A percentile compares a stretch with the other conserved stretches of the same genome.
These are phyloP conservation scores for Atlantisia rogersi DNA, from an alignment of 2,113 vertebrate species.

Conservation along the genomic window DNA sequence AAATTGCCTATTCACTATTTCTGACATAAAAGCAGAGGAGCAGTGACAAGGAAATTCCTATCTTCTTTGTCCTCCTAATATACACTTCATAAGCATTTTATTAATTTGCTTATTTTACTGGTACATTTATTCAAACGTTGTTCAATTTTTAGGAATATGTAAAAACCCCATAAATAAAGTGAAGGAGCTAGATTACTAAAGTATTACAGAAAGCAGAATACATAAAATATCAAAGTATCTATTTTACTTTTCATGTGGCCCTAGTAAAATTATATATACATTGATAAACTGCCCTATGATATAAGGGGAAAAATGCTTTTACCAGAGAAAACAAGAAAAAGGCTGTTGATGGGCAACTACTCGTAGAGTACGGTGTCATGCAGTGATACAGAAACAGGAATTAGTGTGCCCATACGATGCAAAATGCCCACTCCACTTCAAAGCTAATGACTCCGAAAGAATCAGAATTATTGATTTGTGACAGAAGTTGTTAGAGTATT, in stretches of 20 bases:
- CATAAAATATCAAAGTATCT: not conserved
- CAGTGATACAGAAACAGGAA: not conserved
- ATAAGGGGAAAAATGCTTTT: not conserved
- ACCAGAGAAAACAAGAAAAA: not conserved
- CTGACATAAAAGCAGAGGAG: not conserved
- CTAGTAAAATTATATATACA: not conserved
- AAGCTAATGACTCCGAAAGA: not conserved
- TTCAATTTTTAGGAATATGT: not conserved
- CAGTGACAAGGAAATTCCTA: not conserved
- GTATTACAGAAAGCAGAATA: not conserved
- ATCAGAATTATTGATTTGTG: not conserved
- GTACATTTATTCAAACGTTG: not conserved
- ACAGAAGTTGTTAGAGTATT: not conserved
- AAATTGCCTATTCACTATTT: not conserved
- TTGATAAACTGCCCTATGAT: not conserved
- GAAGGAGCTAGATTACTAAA: not conserved
- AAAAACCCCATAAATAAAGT: conserved; percentile 10
- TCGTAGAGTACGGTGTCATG: not conserved
- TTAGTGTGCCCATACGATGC: not conserved
- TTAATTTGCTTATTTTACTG: conserved; percentile 24
- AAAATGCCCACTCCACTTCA: not conserved
- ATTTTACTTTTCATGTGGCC: not conserved
- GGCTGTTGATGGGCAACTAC: not conserved
- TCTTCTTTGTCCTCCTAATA: not conserved
- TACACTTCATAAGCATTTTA: not conserved